Evolutionary conservation across 2,113 vertebrate genomes (phyloP).

Genomic region (Poicephalus gulielmi): DNA sequence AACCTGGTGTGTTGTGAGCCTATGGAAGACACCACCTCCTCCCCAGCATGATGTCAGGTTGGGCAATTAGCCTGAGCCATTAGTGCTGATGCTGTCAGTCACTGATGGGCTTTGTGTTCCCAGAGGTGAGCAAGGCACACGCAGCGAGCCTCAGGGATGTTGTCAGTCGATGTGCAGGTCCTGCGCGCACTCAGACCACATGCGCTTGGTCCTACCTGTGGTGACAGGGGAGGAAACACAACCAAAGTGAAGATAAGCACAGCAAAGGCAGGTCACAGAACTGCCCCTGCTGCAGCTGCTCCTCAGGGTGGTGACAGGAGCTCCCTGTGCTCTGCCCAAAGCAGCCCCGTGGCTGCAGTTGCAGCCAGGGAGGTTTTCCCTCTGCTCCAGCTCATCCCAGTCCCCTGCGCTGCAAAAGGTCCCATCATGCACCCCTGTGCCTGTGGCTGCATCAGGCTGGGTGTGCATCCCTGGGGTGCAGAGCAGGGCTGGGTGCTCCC

Average conservation of each 20-base stretch:
- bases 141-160: neutral
- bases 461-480: neutral
- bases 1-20: accelerated
- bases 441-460: accelerated
- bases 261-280: neutral
- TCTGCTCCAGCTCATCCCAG: accelerated
- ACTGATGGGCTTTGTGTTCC: neutral
- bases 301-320: constrained; percentile 16
- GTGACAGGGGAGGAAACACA: accelerated
- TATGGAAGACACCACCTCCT: accelerated
- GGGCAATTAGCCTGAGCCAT: neutral
- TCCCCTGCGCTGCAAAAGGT: neutral
- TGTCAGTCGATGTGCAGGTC: accelerated
- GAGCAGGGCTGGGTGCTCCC: accelerated
- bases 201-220: accelerated
- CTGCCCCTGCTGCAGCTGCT: neutral
- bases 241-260: neutral
- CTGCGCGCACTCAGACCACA: accelerated
- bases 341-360: neutral
- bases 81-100: neutral
- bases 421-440: neutral
- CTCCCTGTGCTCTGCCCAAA: neutral
- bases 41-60: accelerated
- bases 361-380: neutral
- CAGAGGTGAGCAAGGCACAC: neutral